phyloP scores from a whole-genome alignment of 2,113 vertebrate genomes.

The Gnathonemus echidnorhynchus region DNA sequence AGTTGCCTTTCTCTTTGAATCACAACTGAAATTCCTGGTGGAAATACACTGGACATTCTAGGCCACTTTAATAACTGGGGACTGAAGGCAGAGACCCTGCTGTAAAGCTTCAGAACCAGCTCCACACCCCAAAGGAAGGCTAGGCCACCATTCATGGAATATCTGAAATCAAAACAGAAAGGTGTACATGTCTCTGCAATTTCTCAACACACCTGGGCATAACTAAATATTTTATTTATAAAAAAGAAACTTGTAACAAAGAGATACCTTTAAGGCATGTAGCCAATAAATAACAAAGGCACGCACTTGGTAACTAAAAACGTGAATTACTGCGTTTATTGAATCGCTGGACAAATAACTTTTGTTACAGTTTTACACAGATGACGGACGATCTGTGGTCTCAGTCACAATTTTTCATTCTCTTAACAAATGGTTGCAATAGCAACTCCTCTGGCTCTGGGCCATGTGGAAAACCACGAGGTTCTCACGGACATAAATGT shows the following conservation, averaged over 20 bases:
- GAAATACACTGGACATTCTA: neutral
- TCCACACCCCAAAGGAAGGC: neutral
- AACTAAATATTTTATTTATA: neutral
- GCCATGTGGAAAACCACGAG: neutral
- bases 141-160: neutral
- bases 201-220: neutral
- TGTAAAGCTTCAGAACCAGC: neutral
- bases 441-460: neutral
- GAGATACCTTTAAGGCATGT: neutral
- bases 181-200: neutral
- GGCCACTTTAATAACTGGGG: neutral
- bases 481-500: neutral
- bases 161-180: neutral
- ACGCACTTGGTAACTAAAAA: neutral
- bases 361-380: neutral
- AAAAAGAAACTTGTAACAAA: neutral
- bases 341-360: neutral
- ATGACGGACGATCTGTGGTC: constrained; percentile 2
- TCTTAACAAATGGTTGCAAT: constrained; percentile 14
- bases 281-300: neutral
- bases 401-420: constrained; percentile 12
- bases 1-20: neutral
- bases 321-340: neutral
- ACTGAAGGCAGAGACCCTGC: neutral
- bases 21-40: neutral